These are phyloP conservation scores for Arenicola marina DNA, from an alignment of 2,888 invertebrate species.

Conservation along the genomic window DNA sequence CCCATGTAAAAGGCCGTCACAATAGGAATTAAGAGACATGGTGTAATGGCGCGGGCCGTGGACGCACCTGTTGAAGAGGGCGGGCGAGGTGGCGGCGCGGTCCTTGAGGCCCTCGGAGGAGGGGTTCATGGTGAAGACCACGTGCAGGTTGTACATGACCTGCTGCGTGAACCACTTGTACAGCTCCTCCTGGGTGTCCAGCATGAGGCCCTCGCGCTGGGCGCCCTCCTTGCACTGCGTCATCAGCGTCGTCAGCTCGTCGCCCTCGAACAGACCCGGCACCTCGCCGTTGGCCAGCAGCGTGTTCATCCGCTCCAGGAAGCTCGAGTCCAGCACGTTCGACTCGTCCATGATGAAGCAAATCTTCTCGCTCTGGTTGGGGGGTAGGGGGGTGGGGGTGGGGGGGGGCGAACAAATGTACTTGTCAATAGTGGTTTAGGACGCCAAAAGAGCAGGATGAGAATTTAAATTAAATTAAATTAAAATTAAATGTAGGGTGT, in stretches of 20 bases:
- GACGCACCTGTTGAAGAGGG: constrained; percentile 85
- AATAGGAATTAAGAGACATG: not conserved
- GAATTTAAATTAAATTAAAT: too few species aligned
- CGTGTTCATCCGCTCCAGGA: constrained; percentile 99
- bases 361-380: constrained; percentile 98
- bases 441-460: not conserved
- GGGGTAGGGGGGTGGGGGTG: too few species aligned
- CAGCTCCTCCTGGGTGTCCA: constrained; percentile 96
- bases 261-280: constrained; percentile 70
- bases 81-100: constrained; percentile 97
- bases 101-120: constrained; percentile 98
- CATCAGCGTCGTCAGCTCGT: constrained; percentile 98
- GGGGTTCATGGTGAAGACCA: constrained; percentile 99
- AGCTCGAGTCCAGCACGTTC: constrained; percentile 97
- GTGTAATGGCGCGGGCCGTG: too few species aligned
- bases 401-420: not conserved
- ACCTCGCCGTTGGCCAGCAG: constrained; percentile 97
- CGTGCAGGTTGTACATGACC: constrained; percentile 97
- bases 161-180: constrained; percentile 99
- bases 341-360: constrained; percentile 99
- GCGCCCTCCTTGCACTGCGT: constrained; percentile 99
- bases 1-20: not conserved
- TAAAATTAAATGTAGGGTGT: too few species aligned
- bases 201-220: constrained; percentile 95
- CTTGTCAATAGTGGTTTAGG: not conserved